Base-by-base conservation (phyloP, 2,113 vertebrate species). In the Perca schrenkii region DNA sequence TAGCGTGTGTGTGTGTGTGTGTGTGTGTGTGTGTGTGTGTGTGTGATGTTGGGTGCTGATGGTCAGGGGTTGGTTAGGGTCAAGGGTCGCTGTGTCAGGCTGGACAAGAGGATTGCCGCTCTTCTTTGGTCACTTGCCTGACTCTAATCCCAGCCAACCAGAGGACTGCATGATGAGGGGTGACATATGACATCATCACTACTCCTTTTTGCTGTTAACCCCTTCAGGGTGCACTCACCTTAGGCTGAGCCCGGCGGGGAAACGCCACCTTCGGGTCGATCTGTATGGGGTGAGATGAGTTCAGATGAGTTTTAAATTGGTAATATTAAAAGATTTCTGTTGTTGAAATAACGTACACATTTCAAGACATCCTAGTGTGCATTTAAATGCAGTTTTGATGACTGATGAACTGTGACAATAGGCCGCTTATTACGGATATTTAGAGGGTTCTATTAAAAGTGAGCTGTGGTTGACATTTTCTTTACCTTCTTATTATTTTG, bases 191-290 rank as follows among this genome's bases (percentile, higher is more conserved):
- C 88, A 83, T 92, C 92, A 86, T 77, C 74, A 36, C 69, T 31
- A 53, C 83, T 62, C 74, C 69, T 70, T 53, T 68, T 46, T 58
- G 21, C 34, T 10, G 31, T 87, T 90, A 87, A 92, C 83, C 62
- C 84, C 31, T 83, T 66, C 53, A 22, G 70, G 57, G 73, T 21
- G 61, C 60, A 92, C 97, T 93, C 92, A 99, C 98, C 97, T 99
- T 99, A 67, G 98, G 98, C 91, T 99, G 98, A 87, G 97, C 97
- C 95, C 98, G 92, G 66, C 98, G 97, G 34, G 98, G 98, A 82
- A 99, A 99, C 0, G 98, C 98, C 92, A 99, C 98, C 95, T 99
- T 99, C 56, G 98, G 98, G 88, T 99, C 98, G 76, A 98, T 98
- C 97, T 98, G 96, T 83, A 91, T n/a, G 40, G 28, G 40, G 50